phyloP scores from a whole-genome alignment of 2,113 vertebrate species.

The Falco punctatus region DNA sequence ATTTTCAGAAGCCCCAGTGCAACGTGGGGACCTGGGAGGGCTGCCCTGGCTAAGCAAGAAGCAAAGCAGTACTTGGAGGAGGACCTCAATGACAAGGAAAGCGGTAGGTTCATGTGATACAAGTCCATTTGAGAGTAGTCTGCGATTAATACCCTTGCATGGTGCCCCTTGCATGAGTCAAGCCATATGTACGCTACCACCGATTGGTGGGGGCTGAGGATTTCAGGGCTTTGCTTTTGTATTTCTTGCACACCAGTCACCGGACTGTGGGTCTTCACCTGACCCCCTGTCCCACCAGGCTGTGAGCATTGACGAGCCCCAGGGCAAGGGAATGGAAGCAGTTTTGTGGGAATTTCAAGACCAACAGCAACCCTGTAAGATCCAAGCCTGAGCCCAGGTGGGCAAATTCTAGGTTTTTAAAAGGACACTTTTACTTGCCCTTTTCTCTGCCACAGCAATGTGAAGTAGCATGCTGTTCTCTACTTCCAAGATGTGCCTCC shows the following conservation, averaged over 20 bases:
- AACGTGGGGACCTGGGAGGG: neutral
- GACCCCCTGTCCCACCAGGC: neutral
- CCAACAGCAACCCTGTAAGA: neutral
- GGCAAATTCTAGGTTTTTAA: neutral
- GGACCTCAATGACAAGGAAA: neutral
- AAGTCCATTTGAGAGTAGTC: neutral
- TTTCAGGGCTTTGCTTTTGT: neutral
- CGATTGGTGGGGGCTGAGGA: fast-evolving
- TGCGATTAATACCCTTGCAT: neutral
- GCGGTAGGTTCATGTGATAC: neutral
- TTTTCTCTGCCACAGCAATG: neutral
- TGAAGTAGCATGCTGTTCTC: neutral
- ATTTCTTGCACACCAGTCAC: neutral
- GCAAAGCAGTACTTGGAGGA: neutral
- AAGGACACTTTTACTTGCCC: neutral
- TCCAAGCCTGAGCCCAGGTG: neutral
- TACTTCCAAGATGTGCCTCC: neutral
- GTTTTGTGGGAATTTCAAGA: neutral
- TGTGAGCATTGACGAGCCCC: neutral
- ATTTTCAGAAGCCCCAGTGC: neutral
- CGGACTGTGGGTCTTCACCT: neutral
- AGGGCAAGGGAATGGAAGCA: neutral
- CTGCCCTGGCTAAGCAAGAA: neutral
- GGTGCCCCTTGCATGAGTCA: neutral
- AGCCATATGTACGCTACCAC: neutral